Evolutionary conservation across 2,797 vertebrate species (phyloP).

Genomic region (Platyrinchus mystaceus): DNA sequence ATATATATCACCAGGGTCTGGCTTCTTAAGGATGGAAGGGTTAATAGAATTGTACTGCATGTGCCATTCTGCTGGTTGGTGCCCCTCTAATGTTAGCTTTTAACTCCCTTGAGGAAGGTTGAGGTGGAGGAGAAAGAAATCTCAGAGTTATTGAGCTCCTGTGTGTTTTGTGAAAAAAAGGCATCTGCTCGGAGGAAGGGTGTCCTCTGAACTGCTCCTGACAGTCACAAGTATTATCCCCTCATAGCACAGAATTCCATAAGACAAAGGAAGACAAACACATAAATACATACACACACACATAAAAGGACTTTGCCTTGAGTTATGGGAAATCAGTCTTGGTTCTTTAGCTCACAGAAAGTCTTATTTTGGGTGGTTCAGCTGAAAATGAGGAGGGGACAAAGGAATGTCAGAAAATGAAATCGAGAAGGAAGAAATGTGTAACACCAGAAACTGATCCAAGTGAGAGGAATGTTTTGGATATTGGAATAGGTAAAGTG

Average conservation of each 20-base stretch:
- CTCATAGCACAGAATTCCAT: neutral
- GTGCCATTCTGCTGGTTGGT: neutral
- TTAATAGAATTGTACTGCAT: neutral
- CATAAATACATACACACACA: neutral
- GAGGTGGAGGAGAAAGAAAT: neutral
- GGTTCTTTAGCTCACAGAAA: neutral
- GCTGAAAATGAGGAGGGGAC: neutral
- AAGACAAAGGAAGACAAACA: neutral
- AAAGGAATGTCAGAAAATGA: neutral
- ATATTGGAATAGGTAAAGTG: neutral
- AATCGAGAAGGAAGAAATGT: neutral
- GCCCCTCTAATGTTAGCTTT: neutral
- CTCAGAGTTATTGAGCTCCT: neutral
- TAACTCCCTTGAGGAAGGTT: neutral
- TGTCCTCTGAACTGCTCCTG: neutral
- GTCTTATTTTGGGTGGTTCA: neutral
- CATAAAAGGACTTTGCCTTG: neutral
- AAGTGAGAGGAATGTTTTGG: neutral
- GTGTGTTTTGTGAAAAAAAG: neutral
- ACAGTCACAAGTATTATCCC: neutral
- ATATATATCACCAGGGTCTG: neutral
- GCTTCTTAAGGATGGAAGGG: neutral
- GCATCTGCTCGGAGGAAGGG: neutral
- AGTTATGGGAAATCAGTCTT: neutral
- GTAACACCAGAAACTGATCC: neutral